Percentiles rank a stretch among this genome's conserved stretches.
Evolutionary conservation across 2,797 vertebrate species (phyloP).

Genomic region (Staurois parvus): DNA sequence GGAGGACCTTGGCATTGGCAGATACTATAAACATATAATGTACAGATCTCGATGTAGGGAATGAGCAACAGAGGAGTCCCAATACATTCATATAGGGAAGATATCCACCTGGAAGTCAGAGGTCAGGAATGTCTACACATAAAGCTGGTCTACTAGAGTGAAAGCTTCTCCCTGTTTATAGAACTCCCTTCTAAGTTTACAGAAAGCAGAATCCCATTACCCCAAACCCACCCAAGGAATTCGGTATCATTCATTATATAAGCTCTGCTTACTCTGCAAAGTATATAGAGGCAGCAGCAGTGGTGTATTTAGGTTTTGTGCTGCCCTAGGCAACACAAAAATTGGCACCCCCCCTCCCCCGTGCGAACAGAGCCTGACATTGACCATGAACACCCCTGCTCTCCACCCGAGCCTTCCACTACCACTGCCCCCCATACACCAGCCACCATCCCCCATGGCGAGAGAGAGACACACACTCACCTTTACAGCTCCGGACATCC

Average conservation of each 20-base stretch:
- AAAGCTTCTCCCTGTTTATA: neutral
- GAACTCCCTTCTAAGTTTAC: neutral
- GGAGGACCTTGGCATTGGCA: neutral
- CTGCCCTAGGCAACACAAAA: too few species aligned
- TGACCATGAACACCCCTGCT: too few species aligned
- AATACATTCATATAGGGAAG: neutral
- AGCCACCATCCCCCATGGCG: too few species aligned
- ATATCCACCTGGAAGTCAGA: neutral
- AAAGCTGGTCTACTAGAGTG: neutral
- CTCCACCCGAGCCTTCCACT: too few species aligned
- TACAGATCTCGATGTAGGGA: neutral
- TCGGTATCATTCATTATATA: neutral
- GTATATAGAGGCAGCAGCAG: neutral
- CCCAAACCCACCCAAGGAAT: neutral
- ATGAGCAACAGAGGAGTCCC: neutral
- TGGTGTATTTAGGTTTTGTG: too few species aligned
- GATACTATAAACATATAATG: conserved; percentile 6
- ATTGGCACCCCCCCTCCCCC: too few species aligned
- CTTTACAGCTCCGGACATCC: too few species aligned
- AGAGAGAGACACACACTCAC: too few species aligned
- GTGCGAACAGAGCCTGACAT: too few species aligned
- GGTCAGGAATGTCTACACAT: conserved; percentile 6
- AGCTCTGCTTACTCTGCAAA: neutral
- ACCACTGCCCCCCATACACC: too few species aligned
- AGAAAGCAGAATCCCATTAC: neutral